Base-by-base conservation (phyloP, 2,888 invertebrate species). In the Heliconius charithonia region DNA sequence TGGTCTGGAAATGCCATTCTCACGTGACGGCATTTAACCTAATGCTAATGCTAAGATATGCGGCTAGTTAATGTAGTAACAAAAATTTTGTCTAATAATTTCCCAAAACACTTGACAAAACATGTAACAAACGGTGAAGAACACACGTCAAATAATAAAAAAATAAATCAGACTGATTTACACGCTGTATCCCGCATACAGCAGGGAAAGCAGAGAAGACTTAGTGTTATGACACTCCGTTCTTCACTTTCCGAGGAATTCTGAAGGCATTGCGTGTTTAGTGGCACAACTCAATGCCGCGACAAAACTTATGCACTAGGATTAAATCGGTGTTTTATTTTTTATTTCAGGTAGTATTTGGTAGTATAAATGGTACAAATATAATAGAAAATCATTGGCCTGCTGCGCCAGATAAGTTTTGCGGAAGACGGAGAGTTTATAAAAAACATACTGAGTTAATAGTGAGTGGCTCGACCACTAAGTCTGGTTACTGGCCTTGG, bases 401-500 rank as follows among this genome's bases (percentile, higher is more conserved):
- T 56, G 27, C 56, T 56, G 71, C 71, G 3, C 71, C 56, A 71
- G 32, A 71, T 19, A 56, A 56, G 19, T 29, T 29, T 22, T 71
- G 71, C 13, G 71, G 71, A 29, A 71, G 71, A 71, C 71, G 71
- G 4, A 71, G 9, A 27, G 6, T 71, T 29, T 71, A 71, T n/a
- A 71, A 51, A 4, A 56, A 71, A 29, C n/a, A 56, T 22, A 71
- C 45, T 22, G 56, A 71, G 22, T 56, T 71, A 56, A 71, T 71
- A 29, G 19, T 72, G 32, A 29, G 51, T n/a, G 72, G 51, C 7
- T 72, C 72, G 0, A 13, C 2, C 9, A 56, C 56, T 29, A 29
- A 13, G 19, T n/a, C 56, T 56, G 72, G 72, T 22, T 27, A 56
- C 16, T 72, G 72, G 72, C 72, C 72, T 19, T 72, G 72, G 72